A percentile compares a stretch with the other conserved stretches of the same genome.
These are phyloP conservation scores for Brevimyrus niger DNA, from an alignment of 2,113 vertebrate species.

Conservation along the genomic window DNA sequence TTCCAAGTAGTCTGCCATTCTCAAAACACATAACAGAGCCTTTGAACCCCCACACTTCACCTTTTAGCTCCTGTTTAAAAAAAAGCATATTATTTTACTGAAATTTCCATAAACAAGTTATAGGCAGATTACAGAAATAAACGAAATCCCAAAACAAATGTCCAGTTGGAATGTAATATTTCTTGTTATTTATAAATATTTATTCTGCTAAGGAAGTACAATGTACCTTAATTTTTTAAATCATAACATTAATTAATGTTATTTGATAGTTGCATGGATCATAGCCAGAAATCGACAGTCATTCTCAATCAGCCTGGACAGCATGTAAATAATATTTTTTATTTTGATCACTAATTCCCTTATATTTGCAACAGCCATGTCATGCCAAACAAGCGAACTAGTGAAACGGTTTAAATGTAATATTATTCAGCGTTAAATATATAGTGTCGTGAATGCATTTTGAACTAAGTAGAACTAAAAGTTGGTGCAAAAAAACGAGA, in stretches of 20 bases:
- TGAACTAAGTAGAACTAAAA: neutral
- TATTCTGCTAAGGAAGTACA: neutral
- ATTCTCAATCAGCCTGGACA: neutral
- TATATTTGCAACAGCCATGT: neutral
- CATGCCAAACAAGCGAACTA: neutral
- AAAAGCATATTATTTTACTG: neutral
- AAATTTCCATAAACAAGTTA: neutral
- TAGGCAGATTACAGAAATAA: neutral
- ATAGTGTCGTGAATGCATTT: neutral
- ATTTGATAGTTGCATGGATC: neutral
- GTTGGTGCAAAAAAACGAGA: neutral
- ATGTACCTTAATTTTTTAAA: neutral
- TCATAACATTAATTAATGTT: neutral
- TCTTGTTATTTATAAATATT: neutral
- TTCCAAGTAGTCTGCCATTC: slow-evolving; percentile 65
- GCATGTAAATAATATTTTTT: neutral
- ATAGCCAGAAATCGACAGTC: neutral
- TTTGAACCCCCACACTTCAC: slow-evolving; percentile 69
- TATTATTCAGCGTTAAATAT: neutral
- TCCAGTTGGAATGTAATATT: neutral
- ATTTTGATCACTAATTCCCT: neutral
- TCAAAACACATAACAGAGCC: slow-evolving; percentile 72
- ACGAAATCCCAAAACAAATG: neutral
- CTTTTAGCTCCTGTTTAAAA: slow-evolving; percentile 60
- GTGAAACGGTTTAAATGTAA: neutral